phyloP scores from a whole-genome alignment of 2,888 invertebrate genomes.

The Orthosia gracilis region DNA sequence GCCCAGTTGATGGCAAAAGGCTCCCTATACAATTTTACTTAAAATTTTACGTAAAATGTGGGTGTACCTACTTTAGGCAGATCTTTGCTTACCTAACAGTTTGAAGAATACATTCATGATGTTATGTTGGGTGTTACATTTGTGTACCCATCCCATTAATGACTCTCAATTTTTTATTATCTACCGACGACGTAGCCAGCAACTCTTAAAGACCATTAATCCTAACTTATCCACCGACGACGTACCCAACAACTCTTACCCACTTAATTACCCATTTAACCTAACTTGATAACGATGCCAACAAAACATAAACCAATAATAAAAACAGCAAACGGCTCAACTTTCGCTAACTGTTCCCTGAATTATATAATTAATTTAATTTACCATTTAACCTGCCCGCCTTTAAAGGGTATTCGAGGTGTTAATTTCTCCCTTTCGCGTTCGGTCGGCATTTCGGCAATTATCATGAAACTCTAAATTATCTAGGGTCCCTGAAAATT shows the following conservation, averaged over 20 bases:
- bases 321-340: slow-evolving; percentile 58
- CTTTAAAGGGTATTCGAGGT: slow-evolving; percentile 46
- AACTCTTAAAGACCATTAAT: slow-evolving; percentile 33
- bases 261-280: too few species aligned
- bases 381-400: slow-evolving; percentile 47
- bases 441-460: slow-evolving; percentile 28
- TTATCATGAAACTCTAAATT: slow-evolving; percentile 45
- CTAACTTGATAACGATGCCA: slow-evolving; percentile 31
- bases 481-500: slow-evolving; percentile 7
- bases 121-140: too few species aligned
- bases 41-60: too few species aligned
- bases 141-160: not conserved
- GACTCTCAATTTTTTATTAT: not conserved
- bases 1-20: too few species aligned
- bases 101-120: too few species aligned
- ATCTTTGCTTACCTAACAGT: too few species aligned
- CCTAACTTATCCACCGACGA: not conserved
- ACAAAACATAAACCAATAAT: slow-evolving; percentile 56
- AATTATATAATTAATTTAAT: slow-evolving; percentile 60
- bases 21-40: too few species aligned
- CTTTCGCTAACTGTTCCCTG: slow-evolving; percentile 47
- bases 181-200: not conserved
- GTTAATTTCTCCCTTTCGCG: slow-evolving; percentile 31
- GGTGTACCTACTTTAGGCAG: too few species aligned
- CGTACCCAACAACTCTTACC: not conserved